Evolutionary conservation across 64 coral and sea anemone genomes (phyloP).

Genomic region (Platygyra sinensis): DNA sequence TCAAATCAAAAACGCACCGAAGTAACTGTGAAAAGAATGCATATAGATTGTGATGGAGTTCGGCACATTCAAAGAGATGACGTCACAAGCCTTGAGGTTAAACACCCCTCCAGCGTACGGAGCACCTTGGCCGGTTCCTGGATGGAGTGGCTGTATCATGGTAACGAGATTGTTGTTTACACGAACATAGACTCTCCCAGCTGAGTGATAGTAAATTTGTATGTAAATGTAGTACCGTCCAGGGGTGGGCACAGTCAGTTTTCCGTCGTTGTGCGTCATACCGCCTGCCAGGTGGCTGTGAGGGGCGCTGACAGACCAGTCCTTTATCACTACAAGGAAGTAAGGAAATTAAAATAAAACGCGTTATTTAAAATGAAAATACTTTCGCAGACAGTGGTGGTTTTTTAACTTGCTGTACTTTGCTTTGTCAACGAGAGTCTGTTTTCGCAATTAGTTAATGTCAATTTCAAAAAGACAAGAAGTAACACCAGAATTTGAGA

Average conservation of each 20-base stretch:
- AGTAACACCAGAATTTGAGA: no score
- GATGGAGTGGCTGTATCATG: not conserved
- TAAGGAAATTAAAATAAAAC: no score
- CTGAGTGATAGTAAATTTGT: not conserved
- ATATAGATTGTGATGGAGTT: not conserved
- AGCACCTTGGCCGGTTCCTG: not conserved
- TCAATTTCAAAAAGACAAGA: no score
- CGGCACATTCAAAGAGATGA: not conserved
- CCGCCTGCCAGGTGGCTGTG: not conserved
- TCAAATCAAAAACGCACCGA: conserved; percentile 33
- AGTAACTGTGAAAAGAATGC: not conserved
- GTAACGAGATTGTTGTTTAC: not conserved
- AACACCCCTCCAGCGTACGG: not conserved
- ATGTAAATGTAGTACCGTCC: conserved; percentile 24
- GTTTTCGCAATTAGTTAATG: no score
- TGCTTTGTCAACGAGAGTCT: no score
- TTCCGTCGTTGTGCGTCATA: not conserved
- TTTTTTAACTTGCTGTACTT: no score
- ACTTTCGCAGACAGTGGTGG: no score
- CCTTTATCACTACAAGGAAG: not conserved
- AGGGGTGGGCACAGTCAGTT: not conserved
- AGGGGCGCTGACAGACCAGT: not conserved
- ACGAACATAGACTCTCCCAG: not conserved
- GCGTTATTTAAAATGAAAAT: no score
- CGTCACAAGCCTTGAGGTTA: conserved; percentile 1